These are phyloP conservation scores for Drosophila suzukii DNA, from an alignment of 1,140 invertebrate species.

Conservation along the genomic window DNA sequence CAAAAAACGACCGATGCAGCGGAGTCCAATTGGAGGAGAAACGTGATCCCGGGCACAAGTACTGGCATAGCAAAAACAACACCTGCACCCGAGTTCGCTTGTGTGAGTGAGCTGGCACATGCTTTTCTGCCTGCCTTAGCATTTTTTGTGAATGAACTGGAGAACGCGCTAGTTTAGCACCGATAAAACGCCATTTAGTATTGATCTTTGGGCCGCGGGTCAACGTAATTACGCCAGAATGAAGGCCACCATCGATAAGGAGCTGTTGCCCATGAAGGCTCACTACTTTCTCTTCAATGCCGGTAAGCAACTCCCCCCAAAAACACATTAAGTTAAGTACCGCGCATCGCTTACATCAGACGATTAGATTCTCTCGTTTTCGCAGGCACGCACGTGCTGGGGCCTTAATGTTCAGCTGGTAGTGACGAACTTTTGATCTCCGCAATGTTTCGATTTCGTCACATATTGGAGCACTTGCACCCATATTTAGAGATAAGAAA, in stretches of 20 bases:
- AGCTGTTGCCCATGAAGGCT: constrained; percentile 92
- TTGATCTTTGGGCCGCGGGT: constrained; percentile 33
- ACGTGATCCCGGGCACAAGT: constrained; percentile 57
- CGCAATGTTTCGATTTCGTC: neutral
- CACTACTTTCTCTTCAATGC: constrained; percentile 96
- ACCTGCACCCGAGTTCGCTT: constrained; percentile 9
- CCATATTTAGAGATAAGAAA: constrained; percentile 33
- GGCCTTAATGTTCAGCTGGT: neutral
- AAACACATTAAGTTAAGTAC: constrained; percentile 41
- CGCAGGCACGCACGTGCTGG: constrained; percentile 31
- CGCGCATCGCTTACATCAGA: constrained; percentile 43
- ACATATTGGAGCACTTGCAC: constrained; percentile 1
- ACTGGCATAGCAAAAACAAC: constrained; percentile 6
- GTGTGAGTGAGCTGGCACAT: constrained; percentile 20
- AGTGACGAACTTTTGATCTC: constrained; percentile 9
- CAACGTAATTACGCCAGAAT: constrained; percentile 46
- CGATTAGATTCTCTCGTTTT: constrained; percentile 21
- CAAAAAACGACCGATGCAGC: constrained; percentile 13
- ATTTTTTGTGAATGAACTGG: constrained; percentile 43
- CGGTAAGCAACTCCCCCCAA: constrained; percentile 86
- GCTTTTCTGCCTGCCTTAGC: constrained; percentile 27
- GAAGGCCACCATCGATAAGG: constrained; percentile 87
- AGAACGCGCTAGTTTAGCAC: constrained; percentile 2
- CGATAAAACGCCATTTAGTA: constrained; percentile 17
- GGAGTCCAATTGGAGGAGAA: constrained; percentile 36